Conservation (phyloP, 1,140 invertebrate species). For the Hormaphis cornu region DNA sequence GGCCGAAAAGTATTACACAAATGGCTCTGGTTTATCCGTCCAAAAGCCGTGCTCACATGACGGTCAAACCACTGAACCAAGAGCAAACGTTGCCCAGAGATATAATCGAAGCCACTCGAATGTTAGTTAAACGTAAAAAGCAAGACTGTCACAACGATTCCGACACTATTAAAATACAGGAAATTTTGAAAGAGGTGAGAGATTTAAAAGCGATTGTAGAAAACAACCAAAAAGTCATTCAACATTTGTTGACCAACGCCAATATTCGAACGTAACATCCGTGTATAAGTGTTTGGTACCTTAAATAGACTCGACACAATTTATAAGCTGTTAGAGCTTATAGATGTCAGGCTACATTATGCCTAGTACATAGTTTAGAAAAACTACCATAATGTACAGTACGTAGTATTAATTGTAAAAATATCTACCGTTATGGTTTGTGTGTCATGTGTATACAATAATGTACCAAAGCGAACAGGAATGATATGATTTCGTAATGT, state of each 20-base stretch:
- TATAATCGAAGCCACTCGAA: conserved; percentile 60
- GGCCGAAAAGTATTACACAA: conserved; percentile 57
- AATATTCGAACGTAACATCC: not conserved
- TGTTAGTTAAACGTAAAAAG: conserved; percentile 55
- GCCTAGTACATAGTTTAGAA: no score
- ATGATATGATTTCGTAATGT: no score
- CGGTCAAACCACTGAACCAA: conserved; percentile 68
- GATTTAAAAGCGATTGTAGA: conserved; percentile 1
- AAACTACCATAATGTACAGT: no score
- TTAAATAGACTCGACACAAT: no score
- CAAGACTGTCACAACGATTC: not conserved
- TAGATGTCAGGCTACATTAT: no score
- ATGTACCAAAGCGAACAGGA: no score
- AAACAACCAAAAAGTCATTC: conserved; percentile 20
- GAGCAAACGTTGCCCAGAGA: conserved; percentile 66
- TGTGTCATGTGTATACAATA: no score
- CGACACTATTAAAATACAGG: conserved; percentile 2
- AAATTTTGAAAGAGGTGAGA: conserved; percentile 27
- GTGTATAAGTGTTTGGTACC: no score
- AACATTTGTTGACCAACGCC: conserved; percentile 5
- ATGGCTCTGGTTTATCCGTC: conserved; percentile 63
- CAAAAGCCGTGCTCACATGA: conserved; percentile 62
- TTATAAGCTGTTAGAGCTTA: no score
- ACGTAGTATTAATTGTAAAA: no score
- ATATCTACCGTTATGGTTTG: no score